Evolutionary conservation across 2,888 invertebrate genomes (phyloP).

Genomic region (Notodonta ziczac): DNA sequence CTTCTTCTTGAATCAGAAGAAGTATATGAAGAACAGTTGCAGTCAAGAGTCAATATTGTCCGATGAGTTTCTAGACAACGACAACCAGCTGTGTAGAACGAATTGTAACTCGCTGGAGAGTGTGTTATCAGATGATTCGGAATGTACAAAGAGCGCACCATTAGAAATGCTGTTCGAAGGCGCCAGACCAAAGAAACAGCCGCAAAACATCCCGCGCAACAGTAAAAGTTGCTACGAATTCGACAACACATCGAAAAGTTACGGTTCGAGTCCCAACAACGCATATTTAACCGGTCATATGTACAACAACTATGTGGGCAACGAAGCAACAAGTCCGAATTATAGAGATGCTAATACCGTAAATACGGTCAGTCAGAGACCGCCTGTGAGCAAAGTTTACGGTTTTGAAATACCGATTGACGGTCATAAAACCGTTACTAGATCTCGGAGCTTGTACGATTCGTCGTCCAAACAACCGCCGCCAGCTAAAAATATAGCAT

Average conservation of each 20-base stretch:
- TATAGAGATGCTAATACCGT: conserved; percentile 48
- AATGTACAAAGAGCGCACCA: conserved; percentile 91
- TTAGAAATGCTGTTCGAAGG: conserved; percentile 88
- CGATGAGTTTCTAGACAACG: conserved; percentile 85
- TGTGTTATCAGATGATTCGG: conserved; percentile 91
- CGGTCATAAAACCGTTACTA: conserved; percentile 76
- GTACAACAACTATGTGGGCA: conserved; percentile 70
- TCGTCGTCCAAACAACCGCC: conserved; percentile 68
- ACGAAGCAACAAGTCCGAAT: conserved; percentile 54
- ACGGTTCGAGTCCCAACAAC: conserved; percentile 86
- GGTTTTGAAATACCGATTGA: conserved; percentile 70
- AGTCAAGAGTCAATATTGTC: conserved; percentile 92
- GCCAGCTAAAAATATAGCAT: conserved; percentile 78
- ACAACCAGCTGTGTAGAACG: conserved; percentile 85
- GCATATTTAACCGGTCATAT: conserved; percentile 83
- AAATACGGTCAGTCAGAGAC: conserved; percentile 45
- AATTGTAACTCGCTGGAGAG: conserved; percentile 92
- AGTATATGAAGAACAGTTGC: conserved; percentile 85
- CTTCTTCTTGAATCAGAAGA: conserved; percentile 90
- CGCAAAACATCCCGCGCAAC: conserved; percentile 64
- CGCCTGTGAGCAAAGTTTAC: conserved; percentile 62
- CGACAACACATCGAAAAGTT: conserved; percentile 85
- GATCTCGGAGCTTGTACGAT: conserved; percentile 77
- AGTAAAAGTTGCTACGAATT: conserved; percentile 82
- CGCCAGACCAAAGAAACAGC: conserved; percentile 72